Conservation (phyloP, 1,140 invertebrate species). For the Plutomurus gul region DNA sequence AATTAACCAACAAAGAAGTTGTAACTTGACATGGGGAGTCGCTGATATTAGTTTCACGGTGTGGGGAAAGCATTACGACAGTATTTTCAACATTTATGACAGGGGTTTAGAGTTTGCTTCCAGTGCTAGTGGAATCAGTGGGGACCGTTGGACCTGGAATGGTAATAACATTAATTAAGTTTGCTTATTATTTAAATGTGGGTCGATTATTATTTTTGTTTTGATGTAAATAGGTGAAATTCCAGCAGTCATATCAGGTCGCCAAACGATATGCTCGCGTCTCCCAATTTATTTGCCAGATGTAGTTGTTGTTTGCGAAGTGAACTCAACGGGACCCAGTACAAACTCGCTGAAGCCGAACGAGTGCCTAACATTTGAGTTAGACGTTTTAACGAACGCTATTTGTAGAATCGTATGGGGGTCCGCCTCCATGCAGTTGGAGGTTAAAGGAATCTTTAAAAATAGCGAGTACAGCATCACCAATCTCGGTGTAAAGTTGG, state of each 20-base stretch:
- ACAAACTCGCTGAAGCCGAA: neutral
- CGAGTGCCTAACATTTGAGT: neutral
- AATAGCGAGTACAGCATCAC: neutral
- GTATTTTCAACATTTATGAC: too few relatives aligned
- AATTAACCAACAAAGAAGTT: neutral
- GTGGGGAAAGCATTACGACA: too few relatives aligned
- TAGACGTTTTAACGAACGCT: neutral
- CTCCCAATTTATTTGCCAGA: neutral
- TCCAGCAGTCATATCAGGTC: neutral
- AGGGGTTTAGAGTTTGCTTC: too few relatives aligned
- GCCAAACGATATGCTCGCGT: neutral
- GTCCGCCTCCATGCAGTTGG: neutral
- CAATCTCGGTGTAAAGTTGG: neutral
- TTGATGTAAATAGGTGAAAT: too few relatives aligned
- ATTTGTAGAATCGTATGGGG: neutral
- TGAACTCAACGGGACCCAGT: neutral
- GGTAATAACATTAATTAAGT: too few relatives aligned
- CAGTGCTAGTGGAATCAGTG: too few relatives aligned
- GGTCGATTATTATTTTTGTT: too few relatives aligned
- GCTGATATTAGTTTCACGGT: too few relatives aligned
- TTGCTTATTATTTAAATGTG: too few relatives aligned
- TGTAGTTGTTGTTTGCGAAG: neutral
- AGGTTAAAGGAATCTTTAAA: neutral
- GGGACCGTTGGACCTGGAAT: too few relatives aligned
- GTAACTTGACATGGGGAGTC: neutral